These are phyloP conservation scores for Pampus argenteus DNA, from an alignment of 2,797 vertebrate species.

Conservation along the genomic window DNA sequence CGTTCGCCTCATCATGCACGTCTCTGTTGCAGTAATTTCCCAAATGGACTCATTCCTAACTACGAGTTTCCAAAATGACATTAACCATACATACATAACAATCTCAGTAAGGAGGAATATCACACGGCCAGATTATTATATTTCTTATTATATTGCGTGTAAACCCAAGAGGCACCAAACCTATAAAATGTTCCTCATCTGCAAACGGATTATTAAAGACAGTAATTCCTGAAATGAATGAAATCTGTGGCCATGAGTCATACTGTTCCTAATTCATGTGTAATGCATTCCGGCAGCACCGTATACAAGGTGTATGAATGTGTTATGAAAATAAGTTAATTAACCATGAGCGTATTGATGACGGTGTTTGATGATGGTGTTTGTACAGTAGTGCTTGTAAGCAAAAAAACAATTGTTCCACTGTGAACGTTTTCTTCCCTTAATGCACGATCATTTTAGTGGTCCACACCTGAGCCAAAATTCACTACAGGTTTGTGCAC, in stretches of 20 bases:
- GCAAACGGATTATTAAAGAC: conserved; percentile 41
- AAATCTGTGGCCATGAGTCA: conserved; percentile 2
- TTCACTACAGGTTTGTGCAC: too few relatives aligned
- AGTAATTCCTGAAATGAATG: conserved; percentile 40
- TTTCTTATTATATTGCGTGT: conserved; percentile 29
- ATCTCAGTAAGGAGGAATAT: conserved; percentile 3
- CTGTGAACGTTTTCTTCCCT: conserved; percentile 23
- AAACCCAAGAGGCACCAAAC: conserved; percentile 37
- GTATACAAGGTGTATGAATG: neutral
- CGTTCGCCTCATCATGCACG: conserved; percentile 26
- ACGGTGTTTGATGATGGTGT: conserved; percentile 24
- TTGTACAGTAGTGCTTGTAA: conserved; percentile 10
- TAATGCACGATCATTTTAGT: conserved; percentile 11
- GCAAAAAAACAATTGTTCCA: conserved; percentile 66
- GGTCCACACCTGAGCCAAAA: conserved; percentile 8
- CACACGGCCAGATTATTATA: conserved; percentile 20
- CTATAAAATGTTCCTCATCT: conserved; percentile 28
- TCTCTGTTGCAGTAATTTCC: conserved; percentile 54
- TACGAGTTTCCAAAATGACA: conserved; percentile 43
- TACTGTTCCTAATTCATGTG: conserved; percentile 8
- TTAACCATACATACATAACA: conserved; percentile 22
- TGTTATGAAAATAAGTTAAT: conserved; percentile 36
- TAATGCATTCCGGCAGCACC: neutral
- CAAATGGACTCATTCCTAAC: conserved; percentile 52
- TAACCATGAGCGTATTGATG: conserved; percentile 59